These are phyloP conservation scores for Lacerta agilis DNA, from an alignment of 2,797 vertebrate genomes.

Conservation along the genomic window DNA sequence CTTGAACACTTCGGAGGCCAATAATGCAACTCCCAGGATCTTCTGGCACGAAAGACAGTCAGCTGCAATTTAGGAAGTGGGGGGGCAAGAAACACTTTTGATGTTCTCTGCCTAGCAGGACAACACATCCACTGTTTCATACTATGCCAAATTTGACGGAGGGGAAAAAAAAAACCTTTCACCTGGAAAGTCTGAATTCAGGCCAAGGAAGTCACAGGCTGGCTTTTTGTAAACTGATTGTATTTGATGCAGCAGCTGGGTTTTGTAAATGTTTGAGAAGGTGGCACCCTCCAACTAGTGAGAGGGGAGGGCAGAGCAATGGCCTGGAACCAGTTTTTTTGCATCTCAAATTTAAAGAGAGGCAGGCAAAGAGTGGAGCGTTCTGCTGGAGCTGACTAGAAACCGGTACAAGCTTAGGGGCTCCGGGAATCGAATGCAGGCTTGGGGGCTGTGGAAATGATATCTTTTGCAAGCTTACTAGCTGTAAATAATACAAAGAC, in stretches of 20 bases:
- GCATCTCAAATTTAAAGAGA: background rate
- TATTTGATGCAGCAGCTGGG: background rate
- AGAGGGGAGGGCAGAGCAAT: background rate
- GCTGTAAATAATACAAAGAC: background rate
- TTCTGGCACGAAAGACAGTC: background rate
- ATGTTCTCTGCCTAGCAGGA: constrained; percentile 2
- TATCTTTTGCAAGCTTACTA: too few relatives aligned
- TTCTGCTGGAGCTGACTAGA: background rate
- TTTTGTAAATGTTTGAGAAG: background rate
- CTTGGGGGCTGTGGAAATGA: too few relatives aligned
- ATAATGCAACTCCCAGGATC: background rate
- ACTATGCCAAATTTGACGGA: background rate
- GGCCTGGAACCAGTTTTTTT: background rate
- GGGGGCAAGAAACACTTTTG: background rate
- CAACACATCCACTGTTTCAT: background rate
- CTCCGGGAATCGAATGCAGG: background rate
- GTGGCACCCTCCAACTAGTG: too few relatives aligned
- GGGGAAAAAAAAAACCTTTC: background rate
- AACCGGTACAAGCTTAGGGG: background rate
- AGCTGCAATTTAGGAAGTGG: constrained; percentile 9
- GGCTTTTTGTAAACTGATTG: constrained; percentile 5
- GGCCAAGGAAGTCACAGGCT: background rate
- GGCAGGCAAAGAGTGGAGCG: background rate
- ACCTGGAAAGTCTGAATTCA: background rate
- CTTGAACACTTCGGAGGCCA: background rate